Conservation (phyloP, 2,797 vertebrate genomes). For the Nothura maculosa region DNA sequence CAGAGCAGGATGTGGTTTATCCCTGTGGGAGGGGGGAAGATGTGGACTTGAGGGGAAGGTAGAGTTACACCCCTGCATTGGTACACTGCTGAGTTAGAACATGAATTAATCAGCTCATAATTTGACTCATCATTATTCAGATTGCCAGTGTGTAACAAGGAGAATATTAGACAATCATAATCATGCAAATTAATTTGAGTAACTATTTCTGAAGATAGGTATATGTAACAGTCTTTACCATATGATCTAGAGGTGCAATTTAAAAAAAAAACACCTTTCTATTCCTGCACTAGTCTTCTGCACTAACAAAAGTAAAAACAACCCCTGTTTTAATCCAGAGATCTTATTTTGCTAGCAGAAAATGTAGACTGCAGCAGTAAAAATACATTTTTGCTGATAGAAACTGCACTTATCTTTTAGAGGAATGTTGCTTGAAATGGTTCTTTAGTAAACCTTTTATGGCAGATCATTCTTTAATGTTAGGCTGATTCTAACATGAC, state of each 20-base stretch:
- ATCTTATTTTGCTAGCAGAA: background rate
- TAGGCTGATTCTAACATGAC: background rate
- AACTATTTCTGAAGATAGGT: background rate
- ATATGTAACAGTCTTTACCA: background rate
- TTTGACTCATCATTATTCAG: background rate
- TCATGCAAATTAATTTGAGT: slow-evolving; percentile 40
- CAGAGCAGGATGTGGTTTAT: background rate
- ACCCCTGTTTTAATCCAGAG: background rate
- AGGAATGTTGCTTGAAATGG: background rate
- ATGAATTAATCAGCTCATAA: background rate
- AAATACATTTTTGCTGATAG: background rate
- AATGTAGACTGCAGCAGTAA: background rate
- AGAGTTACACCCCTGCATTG: rapidly evolving
- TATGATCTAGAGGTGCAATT: background rate
- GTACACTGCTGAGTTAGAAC: background rate
- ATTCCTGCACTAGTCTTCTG: background rate
- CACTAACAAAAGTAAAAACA: background rate
- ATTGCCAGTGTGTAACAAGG: background rate
- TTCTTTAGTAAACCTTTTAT: background rate
- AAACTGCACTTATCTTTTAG: background rate
- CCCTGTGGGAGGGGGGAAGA: background rate
- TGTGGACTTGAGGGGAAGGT: background rate
- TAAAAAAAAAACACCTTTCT: background rate
- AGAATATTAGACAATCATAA: background rate
- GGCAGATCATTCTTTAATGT: background rate